Evolutionary conservation across 1,140 invertebrate genomes (phyloP), one percentile per base, ranked within the genome.

Genomic region (Magallana angulata): DNA sequence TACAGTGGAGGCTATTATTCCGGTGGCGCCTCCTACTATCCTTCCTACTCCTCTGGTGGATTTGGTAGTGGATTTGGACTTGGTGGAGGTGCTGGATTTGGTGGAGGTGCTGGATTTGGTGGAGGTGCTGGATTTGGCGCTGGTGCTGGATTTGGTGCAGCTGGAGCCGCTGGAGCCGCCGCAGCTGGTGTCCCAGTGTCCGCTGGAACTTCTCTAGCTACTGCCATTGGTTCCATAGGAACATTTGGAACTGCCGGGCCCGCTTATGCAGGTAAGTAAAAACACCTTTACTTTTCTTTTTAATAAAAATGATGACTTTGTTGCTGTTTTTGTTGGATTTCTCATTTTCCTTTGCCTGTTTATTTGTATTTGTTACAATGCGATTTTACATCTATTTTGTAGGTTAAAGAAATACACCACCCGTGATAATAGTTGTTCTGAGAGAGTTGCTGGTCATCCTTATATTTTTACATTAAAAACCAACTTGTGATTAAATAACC

Each of bases 401-500:
- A 76, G 68, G 68, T 76, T 76, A 30, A 76, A 11, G 68, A 76
- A 76, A 62, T 11, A 12, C 24, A 76, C 68, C 24, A 76, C 68
- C 36, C 18, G 36, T 76, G 24, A 8, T 11, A 76, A 30, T 76
- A 12, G 68, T 76, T 76, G 68, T 76, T 76, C 68, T 76, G 68
- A 76, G 24, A 76, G 68, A 76, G 68, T 76, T 76, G 68, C 68
- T 76, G 68, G 68, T 36, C 68, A 30, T 30, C 36, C 68, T 36
- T 76, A 30, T 30, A 76, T 30, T 76, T 76, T 76, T 76, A 76
- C 68, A 76, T 30, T 36, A 48, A 76, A 76, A 11, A 48, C 0
- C 24, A 24, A 48, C 36, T 5, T 48, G 36, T 48, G 36, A 48
- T 48, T 48, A 48, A 48, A 48, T 48, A 48, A 48, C 36, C 36